Conservation (phyloP, 1,140 invertebrate species). For the Eriosoma lanigerum region DNA sequence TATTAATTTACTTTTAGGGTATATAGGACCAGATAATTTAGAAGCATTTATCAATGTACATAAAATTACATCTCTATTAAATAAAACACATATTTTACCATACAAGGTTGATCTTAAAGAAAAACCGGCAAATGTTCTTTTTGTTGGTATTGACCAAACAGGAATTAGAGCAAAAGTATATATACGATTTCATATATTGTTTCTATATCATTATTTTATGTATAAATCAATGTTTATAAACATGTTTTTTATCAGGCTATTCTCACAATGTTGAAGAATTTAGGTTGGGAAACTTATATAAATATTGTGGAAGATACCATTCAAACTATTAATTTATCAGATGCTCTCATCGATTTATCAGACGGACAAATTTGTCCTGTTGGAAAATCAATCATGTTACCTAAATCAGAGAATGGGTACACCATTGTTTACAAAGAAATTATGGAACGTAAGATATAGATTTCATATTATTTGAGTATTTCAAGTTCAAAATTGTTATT, state of each 20-base stretch:
- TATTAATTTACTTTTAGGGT: conserved; percentile 56
- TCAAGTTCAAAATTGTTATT: too few species aligned
- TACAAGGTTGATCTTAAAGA: conserved; percentile 59
- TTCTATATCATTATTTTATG: too few species aligned
- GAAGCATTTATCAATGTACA: conserved; percentile 58
- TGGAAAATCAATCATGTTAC: conserved; percentile 18
- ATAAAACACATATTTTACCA: conserved; percentile 59
- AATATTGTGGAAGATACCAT: conserved; percentile 12
- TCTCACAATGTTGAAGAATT: conserved; percentile 31
- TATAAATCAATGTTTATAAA: neutral
- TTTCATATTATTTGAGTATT: neutral
- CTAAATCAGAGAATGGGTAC: conserved; percentile 16
- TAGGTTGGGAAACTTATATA: conserved; percentile 31
- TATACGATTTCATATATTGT: neutral
- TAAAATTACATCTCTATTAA: conserved; percentile 59
- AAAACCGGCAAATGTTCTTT: conserved; percentile 57
- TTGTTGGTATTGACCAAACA: conserved; percentile 61
- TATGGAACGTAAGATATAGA: conserved; percentile 21
- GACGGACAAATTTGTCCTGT: conserved; percentile 17
- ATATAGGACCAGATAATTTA: conserved; percentile 59
- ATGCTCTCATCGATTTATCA: neutral
- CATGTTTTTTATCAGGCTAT: neutral
- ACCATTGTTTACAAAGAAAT: conserved; percentile 14
- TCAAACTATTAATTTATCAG: conserved; percentile 20
- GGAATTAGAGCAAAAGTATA: conserved; percentile 17